Percentiles rank a stretch among this genome's conserved stretches.
Evolutionary conservation across 2,113 vertebrate species (phyloP).

Genomic region (Agapornis roseicollis): DNA sequence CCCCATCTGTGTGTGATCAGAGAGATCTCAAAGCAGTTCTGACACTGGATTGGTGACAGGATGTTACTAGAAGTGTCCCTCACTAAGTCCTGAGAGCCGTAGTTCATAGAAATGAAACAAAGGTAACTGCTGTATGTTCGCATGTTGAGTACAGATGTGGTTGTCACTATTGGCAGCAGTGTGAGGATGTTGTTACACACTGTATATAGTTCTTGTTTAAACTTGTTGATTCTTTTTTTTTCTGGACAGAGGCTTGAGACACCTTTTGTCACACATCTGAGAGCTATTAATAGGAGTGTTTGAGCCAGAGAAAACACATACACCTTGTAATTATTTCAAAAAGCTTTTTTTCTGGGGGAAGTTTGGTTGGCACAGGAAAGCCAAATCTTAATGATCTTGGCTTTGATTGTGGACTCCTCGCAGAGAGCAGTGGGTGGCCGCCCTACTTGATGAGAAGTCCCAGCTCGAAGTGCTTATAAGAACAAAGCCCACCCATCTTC

Average conservation of each 20-base stretch:
- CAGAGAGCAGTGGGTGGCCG: background rate
- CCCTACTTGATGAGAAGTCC: background rate
- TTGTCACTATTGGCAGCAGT: rapidly evolving
- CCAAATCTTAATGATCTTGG: rapidly evolving
- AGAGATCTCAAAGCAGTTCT: background rate
- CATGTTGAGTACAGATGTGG: background rate
- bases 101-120: background rate
- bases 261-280: background rate
- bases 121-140: background rate
- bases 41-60: background rate
- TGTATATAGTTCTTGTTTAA: background rate
- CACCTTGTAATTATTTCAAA: background rate
- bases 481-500: background rate
- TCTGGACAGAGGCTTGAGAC: background rate
- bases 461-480: too few relatives aligned
- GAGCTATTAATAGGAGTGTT: background rate
- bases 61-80: background rate
- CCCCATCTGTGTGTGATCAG: background rate
- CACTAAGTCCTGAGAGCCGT: background rate
- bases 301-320: background rate
- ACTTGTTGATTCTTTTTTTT: background rate
- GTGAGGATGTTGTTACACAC: rapidly evolving
- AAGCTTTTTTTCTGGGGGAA: too few relatives aligned
- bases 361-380: background rate
- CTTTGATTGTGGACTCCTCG: rapidly evolving